Evolutionary conservation across 1,140 invertebrate genomes (phyloP).

Genomic region (Physella acuta): DNA sequence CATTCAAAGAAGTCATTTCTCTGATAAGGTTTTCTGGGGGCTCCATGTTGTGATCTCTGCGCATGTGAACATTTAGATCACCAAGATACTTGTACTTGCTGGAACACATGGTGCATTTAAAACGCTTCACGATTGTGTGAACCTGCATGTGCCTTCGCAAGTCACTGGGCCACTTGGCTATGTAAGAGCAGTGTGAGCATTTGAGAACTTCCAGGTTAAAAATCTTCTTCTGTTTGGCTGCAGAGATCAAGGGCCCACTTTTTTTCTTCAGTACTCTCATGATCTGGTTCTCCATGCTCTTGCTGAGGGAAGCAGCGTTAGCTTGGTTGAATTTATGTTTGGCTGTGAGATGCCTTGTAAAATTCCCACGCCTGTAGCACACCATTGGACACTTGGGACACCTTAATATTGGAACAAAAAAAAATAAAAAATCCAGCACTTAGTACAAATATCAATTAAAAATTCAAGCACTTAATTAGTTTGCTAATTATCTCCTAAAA

Average conservation of each 20-base stretch:
- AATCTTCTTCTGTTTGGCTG: constrained; percentile 16
- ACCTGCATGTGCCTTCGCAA: constrained; percentile 71
- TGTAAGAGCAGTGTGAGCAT: constrained; percentile 75
- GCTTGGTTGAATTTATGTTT: constrained; percentile 54
- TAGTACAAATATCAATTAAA: too few species aligned
- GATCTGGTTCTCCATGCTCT: constrained; percentile 39
- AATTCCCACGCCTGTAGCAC: constrained; percentile 53
- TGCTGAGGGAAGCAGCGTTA: constrained; percentile 41
- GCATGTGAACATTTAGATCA: constrained; percentile 56
- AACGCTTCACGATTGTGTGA: constrained; percentile 64
- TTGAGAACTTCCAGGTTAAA: constrained; percentile 33
- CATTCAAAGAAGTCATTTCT: constrained; percentile 1
- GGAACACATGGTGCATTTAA: constrained; percentile 55
- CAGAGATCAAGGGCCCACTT: constrained; percentile 13
- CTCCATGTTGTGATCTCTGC: constrained; percentile 49
- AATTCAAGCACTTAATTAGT: too few species aligned
- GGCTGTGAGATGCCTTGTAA: constrained; percentile 59
- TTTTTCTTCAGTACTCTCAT: constrained; percentile 26
- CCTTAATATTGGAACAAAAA: too few species aligned
- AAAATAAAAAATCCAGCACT: too few species aligned
- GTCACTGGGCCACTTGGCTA: constrained; percentile 83
- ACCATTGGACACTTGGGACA: constrained; percentile 62
- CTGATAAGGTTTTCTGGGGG: constrained; percentile 28
- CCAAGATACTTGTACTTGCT: constrained; percentile 61
- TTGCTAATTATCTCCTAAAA: too few species aligned